Evolutionary conservation across 1,140 invertebrate species (phyloP), one percentile per base, ranked within the genome.

Genomic region (Anastrepha obliqua): DNA sequence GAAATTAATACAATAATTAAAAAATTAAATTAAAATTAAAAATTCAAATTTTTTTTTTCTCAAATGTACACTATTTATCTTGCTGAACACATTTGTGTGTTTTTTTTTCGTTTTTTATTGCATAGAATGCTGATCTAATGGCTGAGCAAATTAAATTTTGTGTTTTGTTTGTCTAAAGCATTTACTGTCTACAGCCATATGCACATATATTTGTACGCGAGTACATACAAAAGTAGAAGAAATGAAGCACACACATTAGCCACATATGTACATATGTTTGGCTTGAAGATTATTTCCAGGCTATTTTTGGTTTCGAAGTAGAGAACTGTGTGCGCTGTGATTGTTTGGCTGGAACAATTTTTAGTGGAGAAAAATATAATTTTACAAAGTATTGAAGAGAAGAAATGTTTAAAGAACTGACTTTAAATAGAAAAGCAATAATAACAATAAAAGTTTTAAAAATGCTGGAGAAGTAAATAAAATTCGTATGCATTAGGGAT

Each of bases 151-250:
- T 81, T 81, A 2, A 55, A 58, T 58, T 81, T 58, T 81, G 74
- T 17, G 44, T 81, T 81, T 81, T 81, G 47, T 81, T 81, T 81
- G 17, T 81, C 74, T 55, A 81, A 81, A 17, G 1, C n/a, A 58
- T 55, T 81, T 81, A 55, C 47, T 55, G 17, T 2, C 42, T 3
- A 39, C 15, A 44, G 17, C 20, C 9, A 55, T 58, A 8, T 55
- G n/a, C 20, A 15, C 74, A 62, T n/a, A 62, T 13, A 62, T 62
- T 13, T 17, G 0, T n/a, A 62, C 6, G 51, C 11, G 17, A 55
- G 47, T 51, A 20, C 13, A 55, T 17, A 81, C 20, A 55, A 13
- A 55, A 8, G 15, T 20, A 81, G 9, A 81, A 51, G 0, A 58
- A 81, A 81, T 81, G 42, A 55, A 55, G 42, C 47, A 55, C 6